These are phyloP conservation scores for Peromyscus attwateri DNA, from an alignment of 2,797 vertebrate genomes.

Conservation along the genomic window DNA sequence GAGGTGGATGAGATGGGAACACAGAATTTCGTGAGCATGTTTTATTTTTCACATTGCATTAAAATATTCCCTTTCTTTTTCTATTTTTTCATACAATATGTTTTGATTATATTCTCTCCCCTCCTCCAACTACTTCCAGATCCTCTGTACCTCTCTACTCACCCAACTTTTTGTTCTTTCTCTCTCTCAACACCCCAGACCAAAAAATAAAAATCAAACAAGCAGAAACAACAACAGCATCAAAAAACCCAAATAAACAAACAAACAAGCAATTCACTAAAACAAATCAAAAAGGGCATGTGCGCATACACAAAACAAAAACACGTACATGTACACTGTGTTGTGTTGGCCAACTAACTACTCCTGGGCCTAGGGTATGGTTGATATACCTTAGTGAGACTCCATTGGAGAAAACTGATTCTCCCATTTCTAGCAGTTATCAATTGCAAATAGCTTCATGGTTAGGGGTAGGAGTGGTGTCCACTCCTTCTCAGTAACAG, in stretches of 20 bases:
- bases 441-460: not conserved
- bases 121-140: not conserved
- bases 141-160: not conserved
- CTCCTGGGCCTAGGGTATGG: too few species aligned
- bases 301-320: not conserved
- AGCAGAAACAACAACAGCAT: not conserved
- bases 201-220: not conserved
- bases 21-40: not conserved
- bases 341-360: not conserved
- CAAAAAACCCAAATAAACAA: too few species aligned
- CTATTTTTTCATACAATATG: not conserved
- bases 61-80: not conserved
- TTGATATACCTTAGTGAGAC: not conserved
- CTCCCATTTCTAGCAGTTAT: not conserved
- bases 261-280: not conserved
- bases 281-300: not conserved
- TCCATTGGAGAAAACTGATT: not conserved
- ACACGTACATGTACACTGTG: not conserved
- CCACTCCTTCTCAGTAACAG: not conserved
- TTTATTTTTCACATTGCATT: conserved; percentile 46
- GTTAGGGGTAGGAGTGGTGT: too few species aligned
- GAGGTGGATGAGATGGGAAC: not conserved
- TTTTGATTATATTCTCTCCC: not conserved
- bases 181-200: not conserved
- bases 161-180: not conserved